phyloP scores from a whole-genome alignment of 2,888 invertebrate genomes.

The Stramonita haemastoma region DNA sequence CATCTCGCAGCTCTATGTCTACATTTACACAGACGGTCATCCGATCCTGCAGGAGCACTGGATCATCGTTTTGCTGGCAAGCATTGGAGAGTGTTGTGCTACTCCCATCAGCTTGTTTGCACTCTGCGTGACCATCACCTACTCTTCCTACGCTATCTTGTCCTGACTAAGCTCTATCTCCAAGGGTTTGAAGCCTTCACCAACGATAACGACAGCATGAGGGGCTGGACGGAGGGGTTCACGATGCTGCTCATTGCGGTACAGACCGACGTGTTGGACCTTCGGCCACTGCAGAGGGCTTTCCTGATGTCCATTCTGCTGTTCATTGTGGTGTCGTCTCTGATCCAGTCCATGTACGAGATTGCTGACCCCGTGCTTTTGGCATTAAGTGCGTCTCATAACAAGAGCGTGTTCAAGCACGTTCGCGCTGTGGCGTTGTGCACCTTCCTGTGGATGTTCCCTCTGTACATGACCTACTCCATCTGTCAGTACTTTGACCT shows the following conservation, averaged over 20 bases:
- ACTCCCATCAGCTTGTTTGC: slow-evolving; percentile 80
- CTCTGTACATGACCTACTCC: slow-evolving; percentile 78
- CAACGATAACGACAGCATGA: slow-evolving; percentile 71
- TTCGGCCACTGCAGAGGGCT: slow-evolving; percentile 79
- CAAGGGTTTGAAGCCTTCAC: slow-evolving; percentile 74
- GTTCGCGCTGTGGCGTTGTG: slow-evolving; percentile 76
- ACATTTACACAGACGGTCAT: slow-evolving; percentile 67
- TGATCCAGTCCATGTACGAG: slow-evolving; percentile 81
- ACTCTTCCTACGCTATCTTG: slow-evolving; percentile 77
- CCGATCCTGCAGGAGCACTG: slow-evolving; percentile 73
- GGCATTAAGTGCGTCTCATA: slow-evolving; percentile 78
- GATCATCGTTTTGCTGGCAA: slow-evolving; percentile 76
- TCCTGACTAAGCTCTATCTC: slow-evolving; percentile 77
- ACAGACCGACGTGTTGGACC: slow-evolving; percentile 80
- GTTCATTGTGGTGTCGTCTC: slow-evolving; percentile 80
- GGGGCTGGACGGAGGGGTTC: slow-evolving; percentile 80
- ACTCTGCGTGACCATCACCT: slow-evolving; percentile 79
- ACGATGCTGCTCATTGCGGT: slow-evolving; percentile 80
- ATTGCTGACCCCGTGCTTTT: slow-evolving; percentile 80
- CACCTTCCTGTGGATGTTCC: slow-evolving; percentile 77
- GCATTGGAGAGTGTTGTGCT: slow-evolving; percentile 78
- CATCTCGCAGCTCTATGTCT: slow-evolving; percentile 76
- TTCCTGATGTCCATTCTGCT: slow-evolving; percentile 80
- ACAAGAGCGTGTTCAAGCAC: slow-evolving; percentile 75
- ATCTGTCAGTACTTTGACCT: slow-evolving; percentile 78